Evolutionary conservation across 2,797 vertebrate genomes (phyloP), one percentile per base, ranked within the genome.

Genomic region (Ceyx erithaca): DNA sequence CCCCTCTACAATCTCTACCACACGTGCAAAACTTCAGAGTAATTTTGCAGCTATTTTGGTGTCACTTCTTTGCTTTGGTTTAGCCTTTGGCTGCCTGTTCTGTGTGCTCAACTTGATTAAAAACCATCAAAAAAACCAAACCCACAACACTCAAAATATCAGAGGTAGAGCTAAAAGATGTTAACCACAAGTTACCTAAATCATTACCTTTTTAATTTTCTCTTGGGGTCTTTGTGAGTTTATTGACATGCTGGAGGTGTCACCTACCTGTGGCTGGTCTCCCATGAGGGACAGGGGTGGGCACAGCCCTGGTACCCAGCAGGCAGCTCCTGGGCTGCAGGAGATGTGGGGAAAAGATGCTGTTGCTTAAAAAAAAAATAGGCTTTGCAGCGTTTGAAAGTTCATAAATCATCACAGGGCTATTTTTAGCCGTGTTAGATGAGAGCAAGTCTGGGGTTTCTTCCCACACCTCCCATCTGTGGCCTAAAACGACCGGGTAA

Each of bases 391-490:
- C 22, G 0, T 87, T 66, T 71, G 91, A 66, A 95, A 93, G 86
- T 95, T 82, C 88, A 71, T 92, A 91, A 92, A 95, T 95, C 83
- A 79, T 51, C 87, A 13, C 64, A 6, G 49, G 28, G 40, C 55
- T 94, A 84, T 94, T 90, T 91, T 91, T 90, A 85, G 73, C 61
- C 20, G 2, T 4, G 28, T 37, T 77, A 57, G 85, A 92, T 82
- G 12, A 73, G 61, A 91, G 43, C 37, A 4, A 87, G 80, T 37
- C 86, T 80, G 93, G 80, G 70, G 40, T 78, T 95, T 85, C 43
- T 77, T 88, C 80, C 85, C 78, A 62, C 75, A 67, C 61, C 22
- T 94, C 51, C 57, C 8, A 5, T 67, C 35, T 10, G 51, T 75
- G 84, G 72, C 91, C 87, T 71, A 58, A 80, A 19, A 33, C 52